These are phyloP conservation scores for Diorhabda carinulata DNA, from an alignment of 1,140 invertebrate genomes.

Conservation along the genomic window DNA sequence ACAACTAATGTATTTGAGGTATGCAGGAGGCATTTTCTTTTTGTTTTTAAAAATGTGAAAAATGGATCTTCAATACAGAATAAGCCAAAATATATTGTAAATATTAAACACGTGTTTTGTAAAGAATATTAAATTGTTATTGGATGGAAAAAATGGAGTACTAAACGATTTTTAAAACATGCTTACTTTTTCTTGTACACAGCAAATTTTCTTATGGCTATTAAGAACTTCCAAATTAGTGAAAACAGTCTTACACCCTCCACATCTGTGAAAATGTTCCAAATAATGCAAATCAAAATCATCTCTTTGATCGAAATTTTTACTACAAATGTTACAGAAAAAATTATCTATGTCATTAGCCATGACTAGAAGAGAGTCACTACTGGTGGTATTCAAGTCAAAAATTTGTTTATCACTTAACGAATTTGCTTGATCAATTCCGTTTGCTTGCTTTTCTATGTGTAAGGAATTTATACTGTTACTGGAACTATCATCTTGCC, in stretches of 20 bases:
- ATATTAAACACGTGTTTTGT: no score
- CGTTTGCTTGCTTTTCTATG: slow-evolving; percentile 23
- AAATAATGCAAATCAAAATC: slow-evolving; percentile 51
- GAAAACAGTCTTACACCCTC: slow-evolving; percentile 49
- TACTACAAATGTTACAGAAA: slow-evolving; percentile 53
- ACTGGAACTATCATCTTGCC: slow-evolving; percentile 24
- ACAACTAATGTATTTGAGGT: no score
- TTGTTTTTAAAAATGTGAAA: no score
- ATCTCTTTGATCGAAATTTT: slow-evolving; percentile 49
- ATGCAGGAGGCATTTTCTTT: no score
- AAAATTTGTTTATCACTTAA: slow-evolving; percentile 9
- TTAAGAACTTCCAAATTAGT: slow-evolving; percentile 48
- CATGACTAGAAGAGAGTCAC: slow-evolving; percentile 7
- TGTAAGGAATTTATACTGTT: slow-evolving; percentile 24
- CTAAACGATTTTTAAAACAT: no score
- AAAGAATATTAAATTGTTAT: no score
- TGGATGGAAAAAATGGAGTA: no score
- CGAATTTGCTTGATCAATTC: slow-evolving; percentile 10
- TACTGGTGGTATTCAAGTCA: slow-evolving; percentile 1
- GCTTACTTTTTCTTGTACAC: slow-evolving; percentile 16
- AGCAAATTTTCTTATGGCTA: slow-evolving; percentile 45
- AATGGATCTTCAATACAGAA: no score
- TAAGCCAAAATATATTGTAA: no score
- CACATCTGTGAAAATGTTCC: slow-evolving; percentile 52
- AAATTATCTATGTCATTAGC: slow-evolving; percentile 20